Evolutionary conservation across 92 coral and sea anemone species (phyloP).

Genomic region (Pocillopora meandrina): DNA sequence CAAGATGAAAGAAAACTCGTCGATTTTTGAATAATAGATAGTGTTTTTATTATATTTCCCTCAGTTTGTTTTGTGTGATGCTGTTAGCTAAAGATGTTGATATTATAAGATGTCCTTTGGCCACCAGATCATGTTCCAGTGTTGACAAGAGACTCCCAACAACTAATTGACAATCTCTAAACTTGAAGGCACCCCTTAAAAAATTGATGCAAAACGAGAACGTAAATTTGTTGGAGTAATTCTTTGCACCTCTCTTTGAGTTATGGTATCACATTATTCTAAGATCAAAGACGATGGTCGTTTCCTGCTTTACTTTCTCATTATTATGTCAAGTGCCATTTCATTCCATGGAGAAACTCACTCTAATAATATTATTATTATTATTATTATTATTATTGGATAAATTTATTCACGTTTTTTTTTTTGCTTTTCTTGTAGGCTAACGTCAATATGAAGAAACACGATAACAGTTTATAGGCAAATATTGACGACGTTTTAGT

Average conservation of each 20-base stretch:
- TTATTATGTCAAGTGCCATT: not conserved
- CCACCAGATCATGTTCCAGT: constrained; percentile 69
- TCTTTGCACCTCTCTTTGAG: not conserved
- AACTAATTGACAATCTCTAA: constrained; percentile 61
- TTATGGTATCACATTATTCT: not conserved
- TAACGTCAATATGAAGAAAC: constrained; percentile 60
- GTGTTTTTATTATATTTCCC: too few species aligned
- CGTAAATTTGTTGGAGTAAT: constrained; percentile 24
- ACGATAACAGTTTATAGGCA: constrained; percentile 58
- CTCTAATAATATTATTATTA: not conserved
- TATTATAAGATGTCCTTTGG: constrained; percentile 5
- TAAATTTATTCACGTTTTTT: too few species aligned
- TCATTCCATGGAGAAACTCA: not conserved
- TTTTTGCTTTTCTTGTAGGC: too few species aligned
- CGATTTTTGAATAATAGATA: too few species aligned
- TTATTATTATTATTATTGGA: too few species aligned
- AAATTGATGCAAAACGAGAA: constrained; percentile 53
- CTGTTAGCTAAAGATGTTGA: not conserved
- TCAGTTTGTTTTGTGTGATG: too few species aligned
- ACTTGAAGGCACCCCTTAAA: constrained; percentile 45
- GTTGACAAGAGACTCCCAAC: constrained; percentile 76
- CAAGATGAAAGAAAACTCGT: too few species aligned
- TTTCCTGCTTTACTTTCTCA: too few species aligned
- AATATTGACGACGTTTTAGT: constrained; percentile 58
- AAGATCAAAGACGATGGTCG: too few species aligned